Conservation (phyloP, 2,888 invertebrate genomes). For the Seladonia tumulorum region DNA sequence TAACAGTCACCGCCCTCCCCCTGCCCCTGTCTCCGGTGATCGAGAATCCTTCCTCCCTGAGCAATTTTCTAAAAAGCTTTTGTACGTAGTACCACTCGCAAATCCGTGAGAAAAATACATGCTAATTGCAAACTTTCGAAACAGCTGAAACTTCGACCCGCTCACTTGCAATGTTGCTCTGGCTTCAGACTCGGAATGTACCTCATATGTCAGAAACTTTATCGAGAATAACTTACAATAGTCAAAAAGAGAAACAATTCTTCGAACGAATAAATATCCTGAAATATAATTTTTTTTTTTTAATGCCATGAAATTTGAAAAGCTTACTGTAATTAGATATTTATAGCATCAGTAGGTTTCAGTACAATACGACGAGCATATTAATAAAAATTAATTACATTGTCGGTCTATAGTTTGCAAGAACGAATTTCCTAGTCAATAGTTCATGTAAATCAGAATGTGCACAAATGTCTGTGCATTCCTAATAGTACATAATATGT, state of each 20-base stretch:
- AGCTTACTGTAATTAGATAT: no score
- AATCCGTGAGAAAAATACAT: constrained; percentile 30
- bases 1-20: neutral
- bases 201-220: neutral
- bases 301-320: no score
- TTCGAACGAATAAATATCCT: no score
- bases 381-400: neutral
- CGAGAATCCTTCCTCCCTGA: constrained; percentile 30
- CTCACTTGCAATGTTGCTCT: no score
- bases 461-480: no score
- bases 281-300: no score
- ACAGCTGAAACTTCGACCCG: neutral
- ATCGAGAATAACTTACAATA: neutral
- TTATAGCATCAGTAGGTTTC: no score
- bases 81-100: constrained; percentile 46
- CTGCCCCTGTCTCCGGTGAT: neutral
- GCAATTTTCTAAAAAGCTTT: constrained; percentile 65
- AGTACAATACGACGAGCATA: no score
- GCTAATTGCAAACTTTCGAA: constrained; percentile 41
- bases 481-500: no score
- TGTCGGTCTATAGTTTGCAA: neutral
- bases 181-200: neutral
- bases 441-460: no score
- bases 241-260: no score
- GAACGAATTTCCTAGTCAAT: neutral